Evolutionary conservation across 2,888 invertebrate species (phyloP).

Genomic region (Eupsilia transversa): DNA sequence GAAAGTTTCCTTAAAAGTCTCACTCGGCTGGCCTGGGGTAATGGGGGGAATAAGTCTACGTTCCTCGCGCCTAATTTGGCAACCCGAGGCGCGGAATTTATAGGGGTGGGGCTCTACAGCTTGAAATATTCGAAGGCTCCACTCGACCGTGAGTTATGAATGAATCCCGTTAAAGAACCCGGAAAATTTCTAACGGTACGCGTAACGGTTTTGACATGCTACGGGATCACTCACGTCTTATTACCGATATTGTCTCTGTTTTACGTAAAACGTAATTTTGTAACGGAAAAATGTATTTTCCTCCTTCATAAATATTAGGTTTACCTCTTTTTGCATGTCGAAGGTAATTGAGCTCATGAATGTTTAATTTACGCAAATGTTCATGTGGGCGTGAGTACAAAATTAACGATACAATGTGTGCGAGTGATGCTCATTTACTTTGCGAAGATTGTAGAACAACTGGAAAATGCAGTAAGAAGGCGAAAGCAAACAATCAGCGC

Average conservation of each 20-base stretch:
- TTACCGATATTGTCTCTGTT: slow-evolving; percentile 59
- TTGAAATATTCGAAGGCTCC: slow-evolving; percentile 90
- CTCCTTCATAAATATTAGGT: slow-evolving; percentile 28
- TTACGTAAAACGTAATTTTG: slow-evolving; percentile 38
- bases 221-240: slow-evolving; percentile 67
- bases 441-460: slow-evolving; percentile 43
- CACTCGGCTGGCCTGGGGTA: slow-evolving; percentile 77
- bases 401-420: slow-evolving; percentile 49
- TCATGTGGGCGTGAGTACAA: slow-evolving; percentile 33
- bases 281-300: slow-evolving; percentile 22
- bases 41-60: slow-evolving; percentile 87
- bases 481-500: slow-evolving; percentile 67
- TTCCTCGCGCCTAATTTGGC: slow-evolving; percentile 90
- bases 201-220: slow-evolving; percentile 75
- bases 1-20: slow-evolving; percentile 83
- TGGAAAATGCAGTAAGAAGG: slow-evolving; percentile 58
- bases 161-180: slow-evolving; percentile 90
- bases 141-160: slow-evolving; percentile 90
- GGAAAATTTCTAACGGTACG: slow-evolving; percentile 89
- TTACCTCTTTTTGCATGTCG: slow-evolving; percentile 39
- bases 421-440: slow-evolving; percentile 32
- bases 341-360: slow-evolving; percentile 62
- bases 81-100: slow-evolving; percentile 90
- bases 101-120: slow-evolving; percentile 85
- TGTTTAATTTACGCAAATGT: slow-evolving; percentile 55